Base-by-base conservation (phyloP, 92 coral and sea anemone genomes). In the Epizoanthus fatuus region DNA sequence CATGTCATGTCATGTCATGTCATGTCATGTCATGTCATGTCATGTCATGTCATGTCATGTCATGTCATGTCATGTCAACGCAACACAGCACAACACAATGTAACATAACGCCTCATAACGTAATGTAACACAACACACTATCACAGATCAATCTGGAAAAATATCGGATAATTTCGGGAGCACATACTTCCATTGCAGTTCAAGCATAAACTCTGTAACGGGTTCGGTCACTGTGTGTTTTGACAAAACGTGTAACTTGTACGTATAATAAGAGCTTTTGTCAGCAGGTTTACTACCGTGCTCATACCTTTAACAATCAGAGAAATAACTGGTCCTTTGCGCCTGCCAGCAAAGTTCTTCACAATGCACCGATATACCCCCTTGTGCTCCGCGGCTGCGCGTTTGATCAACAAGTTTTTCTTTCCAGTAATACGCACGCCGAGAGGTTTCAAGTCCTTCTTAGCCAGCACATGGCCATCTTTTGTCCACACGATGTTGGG, bases 331-430 rank as follows among this genome's bases (percentile, higher is more conserved):
- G 70, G 57, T 19, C 82, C 82, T 42, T 60, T 77, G 4, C 82
- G 70, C 22, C 12, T 77, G 22, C 82, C 70, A 12, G 82, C 82
- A 5, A 60, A 17, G 70, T 77, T 77, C 5, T 20, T 77, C 11
- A 19, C 82, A 77, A 77, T 64, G 22, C 82, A 77, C 82, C 62
- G 82, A 64, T 60, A 77, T 20, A 59, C 0, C 3, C 82, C 70
- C n/a, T 37, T 20, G 14, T 77, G 42, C 14, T 42, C 57, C 11
- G 8, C 13, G 62, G 62, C 51, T 4, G 65, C 11, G 5, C 29
- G 25, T 51, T 51, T 77, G 17, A 77, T 77, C 10, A 77, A 12
- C 22, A 77, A 62, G 39, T 77, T 77, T 3, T 16, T 16, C 11
- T 66, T 66, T 16, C 16, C 40, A 37, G 72, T 66, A 11, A 37